Base-by-base conservation (phyloP, 2,797 vertebrate species). In the Petrocephalus schoutedeni region DNA sequence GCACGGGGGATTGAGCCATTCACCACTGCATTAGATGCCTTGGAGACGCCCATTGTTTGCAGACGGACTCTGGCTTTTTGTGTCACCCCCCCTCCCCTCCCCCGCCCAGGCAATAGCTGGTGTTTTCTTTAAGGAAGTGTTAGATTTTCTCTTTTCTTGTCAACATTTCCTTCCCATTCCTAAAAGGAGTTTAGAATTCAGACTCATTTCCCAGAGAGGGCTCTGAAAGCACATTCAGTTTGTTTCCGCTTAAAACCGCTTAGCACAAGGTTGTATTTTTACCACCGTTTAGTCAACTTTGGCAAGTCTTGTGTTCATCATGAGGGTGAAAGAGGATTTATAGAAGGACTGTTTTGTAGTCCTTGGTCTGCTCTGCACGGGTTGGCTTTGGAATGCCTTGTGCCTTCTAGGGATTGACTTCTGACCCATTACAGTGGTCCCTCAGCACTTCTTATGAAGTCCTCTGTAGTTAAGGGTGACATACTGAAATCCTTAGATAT, bases 11-110 rank as follows among this genome's bases (percentile, higher is more conserved):
- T 10, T 41, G 83, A 64, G 82, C 67, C 71, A 89, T 90, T 93
- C 91, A 94, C 89, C 93, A 92, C 93, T 88, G 90, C 82, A 88
- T 21, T 16, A 6, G 32, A 57, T 51, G 82, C 90, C 90, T 86
- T 56, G 36, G 91, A 91, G 92, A 91, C 88, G 67, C 86, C 89
- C 16, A 54, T 90, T 91, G 53, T 90, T 41, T 64, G 57, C 59
- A 36, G 57, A 80, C 59, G 57, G 21, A 56, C 77, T 86, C 87
- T 51, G 84, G 86, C 86, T 59, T 80, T 67, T n/a, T 41, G 28
- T 32, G 57, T n/a, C 32, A 21, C 57, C 56, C 56, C 5, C 82
- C 49, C 82, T 32, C 32, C 12, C 23, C 53, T 23, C 84, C 19
- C 36, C 71, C 32, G 14, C 32, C 28, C 14, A 59, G 54, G 85